Percentiles rank a stretch among this genome's conserved stretches.
Conservation (phyloP, 2,888 invertebrate genomes). For the Pinctada fucata region DNA sequence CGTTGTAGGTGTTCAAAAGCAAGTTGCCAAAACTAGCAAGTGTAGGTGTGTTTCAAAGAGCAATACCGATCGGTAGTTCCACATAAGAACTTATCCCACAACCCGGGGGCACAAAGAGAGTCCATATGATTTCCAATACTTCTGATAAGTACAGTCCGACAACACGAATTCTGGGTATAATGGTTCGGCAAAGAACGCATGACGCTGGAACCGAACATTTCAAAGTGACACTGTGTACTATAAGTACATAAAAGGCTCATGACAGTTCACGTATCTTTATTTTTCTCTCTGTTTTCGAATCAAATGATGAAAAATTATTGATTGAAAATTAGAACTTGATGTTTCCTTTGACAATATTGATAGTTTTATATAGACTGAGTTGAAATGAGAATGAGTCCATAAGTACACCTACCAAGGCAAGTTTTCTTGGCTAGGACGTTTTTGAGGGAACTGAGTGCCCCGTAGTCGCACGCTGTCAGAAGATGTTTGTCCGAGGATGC, state of each 20-base stretch:
- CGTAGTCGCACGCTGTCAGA: slow-evolving; percentile 43
- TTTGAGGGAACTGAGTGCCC: slow-evolving; percentile 43
- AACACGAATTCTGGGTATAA: slow-evolving; percentile 53
- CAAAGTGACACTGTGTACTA: too few relatives aligned
- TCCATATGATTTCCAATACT: slow-evolving; percentile 69
- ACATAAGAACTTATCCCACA: slow-evolving; percentile 25
- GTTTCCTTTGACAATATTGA: too few relatives aligned
- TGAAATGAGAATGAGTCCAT: too few relatives aligned
- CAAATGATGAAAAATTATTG: too few relatives aligned
- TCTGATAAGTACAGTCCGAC: slow-evolving; percentile 59
- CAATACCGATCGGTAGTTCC: slow-evolving; percentile 7
- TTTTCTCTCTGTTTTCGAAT: too few relatives aligned
- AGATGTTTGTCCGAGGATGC: slow-evolving; percentile 47
- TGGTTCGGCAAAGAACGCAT: slow-evolving; percentile 55
- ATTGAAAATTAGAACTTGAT: too few relatives aligned
- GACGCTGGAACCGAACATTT: slow-evolving; percentile 44
- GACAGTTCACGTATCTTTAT: too few relatives aligned
- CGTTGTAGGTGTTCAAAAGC: too few relatives aligned
- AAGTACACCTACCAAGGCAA: slow-evolving; percentile 50
- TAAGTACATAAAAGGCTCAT: too few relatives aligned
- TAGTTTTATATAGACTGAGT: too few relatives aligned
- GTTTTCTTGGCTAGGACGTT: slow-evolving; percentile 49
- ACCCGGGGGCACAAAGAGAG: slow-evolving; percentile 64
- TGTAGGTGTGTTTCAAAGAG: neutral
- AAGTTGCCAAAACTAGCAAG: too few relatives aligned